Base-by-base conservation (phyloP, 2,888 invertebrate genomes). In the Parnassius orleans region DNA sequence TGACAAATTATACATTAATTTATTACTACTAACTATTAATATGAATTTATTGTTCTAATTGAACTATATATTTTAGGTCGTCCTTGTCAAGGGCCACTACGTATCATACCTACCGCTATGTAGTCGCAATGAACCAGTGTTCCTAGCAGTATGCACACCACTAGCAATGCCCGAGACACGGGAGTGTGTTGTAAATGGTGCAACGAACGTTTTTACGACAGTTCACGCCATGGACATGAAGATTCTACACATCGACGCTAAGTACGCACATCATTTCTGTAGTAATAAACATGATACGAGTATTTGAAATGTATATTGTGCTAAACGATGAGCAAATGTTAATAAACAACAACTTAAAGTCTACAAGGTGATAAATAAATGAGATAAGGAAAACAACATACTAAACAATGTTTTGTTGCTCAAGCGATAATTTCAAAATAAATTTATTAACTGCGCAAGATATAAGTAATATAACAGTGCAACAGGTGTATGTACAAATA, bases 171-270 rank as follows among this genome's bases (percentile, higher is more conserved):
- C 99, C 1, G 99, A 99, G 92, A 98, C 98, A 61, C 94, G 98
- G 70, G 97, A 97, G 90, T 97, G 97, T 92, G 97, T 98, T 70
- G 97, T 98, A 68, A 98, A 98, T 89, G 98, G 99, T 75, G 98
- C 98, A 83, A 99, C 99, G 76, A 97, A 97, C 90, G 97, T 99
- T 69, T 99, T 99, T 93, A 98, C 98, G 78, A 96, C 98, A 64
- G 96, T 98, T 73, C 99, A 99, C 84, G 95, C 97, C 68, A 96
- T 98, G 95, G 99, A 99, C 90, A 98, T 99, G 98, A 97, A 97
- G 90, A 98, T 98, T 90, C 94, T 98, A 74, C 98, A 98, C 87
- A 94, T 98, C 75, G 98, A 98, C 86, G 94, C 95, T 83, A 98
- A 97, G 98, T 98, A 94, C 95, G 96, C 94, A 53, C 14, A 55